Conservation (phyloP, 2,888 invertebrate genomes). For the Syritta pipiens region DNA sequence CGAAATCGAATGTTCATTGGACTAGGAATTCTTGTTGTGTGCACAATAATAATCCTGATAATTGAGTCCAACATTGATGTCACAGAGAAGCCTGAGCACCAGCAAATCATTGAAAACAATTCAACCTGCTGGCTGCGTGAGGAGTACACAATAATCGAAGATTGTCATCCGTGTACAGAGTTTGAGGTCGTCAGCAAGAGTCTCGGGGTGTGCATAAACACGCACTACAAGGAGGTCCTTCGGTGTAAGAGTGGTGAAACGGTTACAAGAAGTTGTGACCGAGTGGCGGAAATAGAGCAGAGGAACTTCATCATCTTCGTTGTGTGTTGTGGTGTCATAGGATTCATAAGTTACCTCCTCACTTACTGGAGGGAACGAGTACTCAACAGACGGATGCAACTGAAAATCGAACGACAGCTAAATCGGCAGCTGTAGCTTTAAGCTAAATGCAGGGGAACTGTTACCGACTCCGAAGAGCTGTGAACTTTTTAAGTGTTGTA, state of each 20-base stretch:
- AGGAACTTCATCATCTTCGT: conserved; percentile 83
- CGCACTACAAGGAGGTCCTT: conserved; percentile 90
- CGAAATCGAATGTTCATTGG: conserved; percentile 91
- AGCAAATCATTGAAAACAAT: conserved; percentile 86
- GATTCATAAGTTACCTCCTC: conserved; percentile 74
- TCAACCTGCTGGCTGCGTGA: conserved; percentile 89
- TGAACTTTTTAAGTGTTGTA: conserved; percentile 41
- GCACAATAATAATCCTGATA: conserved; percentile 89
- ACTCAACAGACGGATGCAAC: conserved; percentile 73
- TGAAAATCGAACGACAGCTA: conserved; percentile 76
- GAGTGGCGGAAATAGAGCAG: conserved; percentile 91
- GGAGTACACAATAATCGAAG: conserved; percentile 85
- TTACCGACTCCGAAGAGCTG: conserved; percentile 23
- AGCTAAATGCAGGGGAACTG: conserved; percentile 48
- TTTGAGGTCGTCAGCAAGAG: conserved; percentile 91
- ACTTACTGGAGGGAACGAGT: conserved; percentile 76
- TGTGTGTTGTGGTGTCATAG: conserved; percentile 74
- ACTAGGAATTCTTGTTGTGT: conserved; percentile 87
- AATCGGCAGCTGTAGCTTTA: conserved; percentile 74
- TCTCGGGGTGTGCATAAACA: conserved; percentile 89
- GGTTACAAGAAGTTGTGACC: conserved; percentile 91
- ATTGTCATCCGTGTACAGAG: conserved; percentile 92
- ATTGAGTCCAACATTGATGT: conserved; percentile 84
- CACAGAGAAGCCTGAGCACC: conserved; percentile 47
- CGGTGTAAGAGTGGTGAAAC: conserved; percentile 90